Evolutionary conservation across 2,113 vertebrate genomes (phyloP), one percentile per base, ranked within the genome.

Genomic region (Orycteropus afer): DNA sequence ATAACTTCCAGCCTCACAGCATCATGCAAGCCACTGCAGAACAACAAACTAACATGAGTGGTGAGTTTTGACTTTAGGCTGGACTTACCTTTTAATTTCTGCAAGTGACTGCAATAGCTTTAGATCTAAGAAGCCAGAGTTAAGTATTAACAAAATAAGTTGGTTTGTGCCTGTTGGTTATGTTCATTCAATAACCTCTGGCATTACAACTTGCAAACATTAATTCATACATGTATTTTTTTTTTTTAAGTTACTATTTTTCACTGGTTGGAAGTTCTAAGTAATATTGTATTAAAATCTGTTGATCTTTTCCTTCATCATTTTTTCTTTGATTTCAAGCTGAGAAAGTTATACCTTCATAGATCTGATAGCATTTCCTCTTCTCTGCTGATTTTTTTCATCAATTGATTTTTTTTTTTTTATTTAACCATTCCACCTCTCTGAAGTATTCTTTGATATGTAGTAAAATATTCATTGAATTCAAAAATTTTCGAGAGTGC

Each of bases 391-490:
- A 15, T 53, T 22, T 65, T 91, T 73, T 84, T 12, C 22, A 83
- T 51, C 57, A 67, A 49, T 42, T 79, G 13, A 2, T 79, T 74
- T 5, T 42, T 5, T 71, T 71, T 82, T 77, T 32, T 17, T 61
- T n/a, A n/a, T n/a, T n/a, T n/a, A n/a, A n/a, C n/a, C n/a, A 47
- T 83, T 89, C 65, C 25, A 71, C 61, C 42, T 82, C 34, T 32
- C 47, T 86, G 55, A 90, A 55, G 23, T 59, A 74, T 76, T 47
- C 49, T 86, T 93, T 90, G 65, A 13, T 49, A 77, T 59, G 20
- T 45, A 86, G 57, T 76, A 82, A 86, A 80, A 74, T 86, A 11
- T 90, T 80, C 32, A 79, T 85, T 89, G 85, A 47, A 67, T 85
- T 84, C 11, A 57, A 63, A 80, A 81, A n/a, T 81, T 74, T 81